phyloP scores from a whole-genome alignment of 2,797 vertebrate genomes.

The Leuciscus waleckii region DNA sequence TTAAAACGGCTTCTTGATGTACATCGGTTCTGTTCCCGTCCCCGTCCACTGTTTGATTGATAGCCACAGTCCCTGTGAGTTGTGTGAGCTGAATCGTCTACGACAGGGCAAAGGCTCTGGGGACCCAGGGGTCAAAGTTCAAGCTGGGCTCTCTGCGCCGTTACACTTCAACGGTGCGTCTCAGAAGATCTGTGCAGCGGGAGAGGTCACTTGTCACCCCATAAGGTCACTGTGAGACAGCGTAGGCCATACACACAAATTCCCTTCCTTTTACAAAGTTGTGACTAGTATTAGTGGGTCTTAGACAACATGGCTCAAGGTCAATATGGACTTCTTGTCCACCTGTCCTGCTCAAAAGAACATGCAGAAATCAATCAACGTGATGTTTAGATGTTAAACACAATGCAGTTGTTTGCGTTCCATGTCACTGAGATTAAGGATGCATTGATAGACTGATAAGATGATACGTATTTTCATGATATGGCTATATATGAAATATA shows the following conservation, averaged over 20 bases:
- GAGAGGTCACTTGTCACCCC: conserved; percentile 45
- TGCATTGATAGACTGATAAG: neutral
- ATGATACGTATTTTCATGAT: neutral
- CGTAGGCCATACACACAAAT: conserved; percentile 33
- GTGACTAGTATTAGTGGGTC: conserved; percentile 17
- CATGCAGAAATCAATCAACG: neutral
- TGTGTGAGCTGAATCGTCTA: conserved; percentile 46
- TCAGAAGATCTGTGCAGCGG: conserved; percentile 42
- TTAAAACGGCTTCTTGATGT: conserved; percentile 37
- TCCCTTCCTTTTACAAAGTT: conserved; percentile 23
- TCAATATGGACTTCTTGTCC: conserved; percentile 19
- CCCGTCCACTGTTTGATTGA: conserved; percentile 54
- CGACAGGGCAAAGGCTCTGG: conserved; percentile 53
- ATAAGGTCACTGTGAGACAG: conserved; percentile 37
- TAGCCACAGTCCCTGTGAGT: conserved; percentile 52
- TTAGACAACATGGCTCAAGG: conserved; percentile 24
- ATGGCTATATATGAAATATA: neutral
- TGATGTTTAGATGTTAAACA: neutral
- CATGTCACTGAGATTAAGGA: conserved; percentile 3
- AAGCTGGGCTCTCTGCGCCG: conserved; percentile 41
- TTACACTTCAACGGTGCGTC: conserved; percentile 57
- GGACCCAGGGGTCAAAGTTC: conserved; percentile 57
- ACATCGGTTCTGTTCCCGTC: conserved; percentile 38
- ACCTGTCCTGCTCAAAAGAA: conserved; percentile 40
- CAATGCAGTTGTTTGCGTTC: neutral